phyloP scores from a whole-genome alignment of 2,113 vertebrate species.

The Neolamprologus fasciatus region DNA sequence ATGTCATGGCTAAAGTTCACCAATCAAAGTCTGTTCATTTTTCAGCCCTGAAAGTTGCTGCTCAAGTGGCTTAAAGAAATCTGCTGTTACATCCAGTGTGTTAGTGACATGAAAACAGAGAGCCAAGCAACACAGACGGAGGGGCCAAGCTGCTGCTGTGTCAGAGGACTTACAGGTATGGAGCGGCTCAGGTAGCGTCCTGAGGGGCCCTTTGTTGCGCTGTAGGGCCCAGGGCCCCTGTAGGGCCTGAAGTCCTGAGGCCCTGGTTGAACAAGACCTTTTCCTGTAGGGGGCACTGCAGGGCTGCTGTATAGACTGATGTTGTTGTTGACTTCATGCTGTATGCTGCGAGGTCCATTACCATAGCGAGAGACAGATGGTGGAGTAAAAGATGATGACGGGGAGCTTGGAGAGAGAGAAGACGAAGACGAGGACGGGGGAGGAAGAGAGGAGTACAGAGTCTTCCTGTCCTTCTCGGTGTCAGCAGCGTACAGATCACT shows the following conservation, averaged over 20 bases:
- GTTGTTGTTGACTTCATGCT: constrained; percentile 90
- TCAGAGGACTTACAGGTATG: constrained; percentile 86
- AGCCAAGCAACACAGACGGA: not conserved
- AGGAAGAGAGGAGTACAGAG: constrained; percentile 15
- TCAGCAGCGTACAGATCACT: constrained; percentile 80
- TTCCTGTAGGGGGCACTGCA: constrained; percentile 38
- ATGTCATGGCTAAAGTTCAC: not conserved
- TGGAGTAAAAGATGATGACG: constrained; percentile 49
- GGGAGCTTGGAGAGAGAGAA: constrained; percentile 25
- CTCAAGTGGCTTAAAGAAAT: not conserved
- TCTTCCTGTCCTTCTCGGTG: constrained; percentile 69
- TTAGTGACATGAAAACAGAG: not conserved
- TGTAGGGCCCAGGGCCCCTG: constrained; percentile 54
- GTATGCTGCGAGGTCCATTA: constrained; percentile 61
- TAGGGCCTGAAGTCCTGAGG: constrained; percentile 56
- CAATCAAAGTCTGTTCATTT: not conserved
- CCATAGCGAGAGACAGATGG: constrained; percentile 60
- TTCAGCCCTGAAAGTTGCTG: not conserved
- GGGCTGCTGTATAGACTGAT: constrained; percentile 71
- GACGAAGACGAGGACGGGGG: constrained; percentile 48
- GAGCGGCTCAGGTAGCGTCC: constrained; percentile 84
- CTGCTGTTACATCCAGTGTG: not conserved
- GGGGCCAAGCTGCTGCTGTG: constrained; percentile 33
- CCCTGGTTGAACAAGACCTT: constrained; percentile 45
- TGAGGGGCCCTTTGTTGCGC: constrained; percentile 73